A percentile compares a stretch with the other conserved stretches of the same genome.
Conservation (phyloP, 2,888 invertebrate species). For the Thymelicus lineola region DNA sequence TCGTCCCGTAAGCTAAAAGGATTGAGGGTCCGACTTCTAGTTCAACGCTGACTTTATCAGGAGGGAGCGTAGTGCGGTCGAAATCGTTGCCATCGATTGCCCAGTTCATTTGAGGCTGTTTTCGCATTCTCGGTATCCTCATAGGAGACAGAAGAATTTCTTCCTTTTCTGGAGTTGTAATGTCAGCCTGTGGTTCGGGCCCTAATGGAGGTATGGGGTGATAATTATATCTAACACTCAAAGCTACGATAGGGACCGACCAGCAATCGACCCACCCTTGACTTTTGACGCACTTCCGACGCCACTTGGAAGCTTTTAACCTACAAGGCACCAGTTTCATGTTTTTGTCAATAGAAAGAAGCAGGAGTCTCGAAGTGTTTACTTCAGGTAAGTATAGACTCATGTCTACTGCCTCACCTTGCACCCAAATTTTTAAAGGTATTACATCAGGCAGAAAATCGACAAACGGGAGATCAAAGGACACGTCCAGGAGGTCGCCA, state of each 20-base stretch:
- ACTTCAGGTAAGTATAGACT: slow-evolving; percentile 96
- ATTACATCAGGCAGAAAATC: slow-evolving; percentile 97
- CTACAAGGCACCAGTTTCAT: slow-evolving; percentile 91
- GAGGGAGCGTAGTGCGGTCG: slow-evolving; percentile 93
- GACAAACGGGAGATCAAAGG: slow-evolving; percentile 96
- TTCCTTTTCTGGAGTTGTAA: slow-evolving; percentile 97
- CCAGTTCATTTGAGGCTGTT: slow-evolving; percentile 89
- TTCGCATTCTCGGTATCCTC: slow-evolving; percentile 92
- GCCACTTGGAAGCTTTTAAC: slow-evolving; percentile 88
- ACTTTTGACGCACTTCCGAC: slow-evolving; percentile 89
- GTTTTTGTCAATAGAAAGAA: slow-evolving; percentile 94
- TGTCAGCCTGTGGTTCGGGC: slow-evolving; percentile 95
- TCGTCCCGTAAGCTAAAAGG: slow-evolving; percentile 95
- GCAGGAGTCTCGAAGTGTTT: slow-evolving; percentile 93
- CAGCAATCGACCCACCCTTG: slow-evolving; percentile 98
- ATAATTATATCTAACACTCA: slow-evolving; percentile 95
- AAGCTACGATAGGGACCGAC: slow-evolving; percentile 97
- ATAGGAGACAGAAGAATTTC: slow-evolving; percentile 96
- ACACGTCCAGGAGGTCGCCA: slow-evolving; percentile 96
- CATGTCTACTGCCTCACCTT: slow-evolving; percentile 97
- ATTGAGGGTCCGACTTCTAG: slow-evolving; percentile 98
- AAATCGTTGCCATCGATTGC: slow-evolving; percentile 90
- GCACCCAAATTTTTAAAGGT: slow-evolving; percentile 96
- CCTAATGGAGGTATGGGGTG: slow-evolving; percentile 96
- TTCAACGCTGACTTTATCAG: slow-evolving; percentile 96